Percentiles rank a stretch among this genome's conserved stretches.
phyloP scores from a whole-genome alignment of 2,797 vertebrate genomes.

The Aulostomus chinensis region DNA sequence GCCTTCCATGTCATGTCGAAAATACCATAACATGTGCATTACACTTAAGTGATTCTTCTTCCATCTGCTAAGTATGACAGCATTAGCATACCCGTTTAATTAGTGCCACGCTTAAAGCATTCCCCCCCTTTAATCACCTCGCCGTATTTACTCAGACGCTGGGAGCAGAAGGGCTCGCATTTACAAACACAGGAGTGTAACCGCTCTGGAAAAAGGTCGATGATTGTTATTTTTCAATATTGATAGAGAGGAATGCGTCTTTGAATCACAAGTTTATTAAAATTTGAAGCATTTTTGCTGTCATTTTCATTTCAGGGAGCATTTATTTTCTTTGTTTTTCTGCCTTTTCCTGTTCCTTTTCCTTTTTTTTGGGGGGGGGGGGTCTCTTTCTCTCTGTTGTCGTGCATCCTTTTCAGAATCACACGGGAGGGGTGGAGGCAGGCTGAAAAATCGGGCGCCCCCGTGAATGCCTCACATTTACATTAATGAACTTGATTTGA shows the following conservation, averaged over 20 bases:
- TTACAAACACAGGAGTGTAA: constrained; percentile 17
- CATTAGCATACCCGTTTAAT: constrained; percentile 99
- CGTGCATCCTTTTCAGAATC: too few species aligned
- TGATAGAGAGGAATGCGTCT: constrained; percentile 6
- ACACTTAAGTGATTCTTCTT: constrained; percentile 99
- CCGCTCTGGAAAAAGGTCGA: constrained; percentile 25
- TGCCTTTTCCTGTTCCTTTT: too few species aligned
- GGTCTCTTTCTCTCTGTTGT: constrained; percentile 77
- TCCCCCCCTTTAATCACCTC: constrained; percentile 96
- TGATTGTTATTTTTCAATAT: constrained; percentile 13
- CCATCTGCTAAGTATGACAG: constrained; percentile 99
- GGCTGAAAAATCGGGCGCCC: constrained; percentile 88
- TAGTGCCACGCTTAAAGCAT: constrained; percentile 94
- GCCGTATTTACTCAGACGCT: constrained; percentile 78
- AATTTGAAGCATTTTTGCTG: too few species aligned
- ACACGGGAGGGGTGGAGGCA: constrained; percentile 68
- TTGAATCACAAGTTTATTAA: too few species aligned
- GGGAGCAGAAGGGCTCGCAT: constrained; percentile 49
- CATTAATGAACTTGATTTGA: constrained; percentile 96
- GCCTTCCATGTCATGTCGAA: constrained; percentile 90
- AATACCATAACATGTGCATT: constrained; percentile 98
- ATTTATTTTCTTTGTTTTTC: too few species aligned
- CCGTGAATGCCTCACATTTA: constrained; percentile 84
- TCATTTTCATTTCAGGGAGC: too few species aligned
- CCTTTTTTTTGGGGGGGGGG: too few species aligned